A percentile compares a stretch with the other conserved stretches of the same genome.
Conservation (phyloP, 2,797 vertebrate genomes). For the Dipus sagitta region DNA sequence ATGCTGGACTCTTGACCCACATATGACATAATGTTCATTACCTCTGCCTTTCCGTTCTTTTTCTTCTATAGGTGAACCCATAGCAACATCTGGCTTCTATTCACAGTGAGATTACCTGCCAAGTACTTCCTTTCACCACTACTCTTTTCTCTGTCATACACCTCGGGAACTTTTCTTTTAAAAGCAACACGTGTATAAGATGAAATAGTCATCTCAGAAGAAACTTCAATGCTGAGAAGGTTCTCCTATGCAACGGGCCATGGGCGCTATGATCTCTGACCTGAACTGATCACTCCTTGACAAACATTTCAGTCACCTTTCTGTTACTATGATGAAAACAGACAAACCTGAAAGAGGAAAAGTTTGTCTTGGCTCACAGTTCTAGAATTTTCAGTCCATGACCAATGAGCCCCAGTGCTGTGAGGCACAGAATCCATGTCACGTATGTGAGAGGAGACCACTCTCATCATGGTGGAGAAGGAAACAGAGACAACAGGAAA, state of each 20-base stretch:
- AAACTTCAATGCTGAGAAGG: not conserved
- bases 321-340: not conserved
- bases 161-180: not conserved
- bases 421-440: too few relatives aligned
- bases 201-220: conserved; percentile 1
- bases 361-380: not conserved
- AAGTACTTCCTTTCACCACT: conserved; percentile 19
- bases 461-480: not conserved
- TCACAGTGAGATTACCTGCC: not conserved
- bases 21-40: not conserved
- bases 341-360: not conserved
- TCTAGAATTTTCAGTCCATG: not conserved
- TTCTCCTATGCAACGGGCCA: not conserved
- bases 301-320: not conserved
- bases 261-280: not conserved
- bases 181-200: not conserved
- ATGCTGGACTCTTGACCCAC: not conserved
- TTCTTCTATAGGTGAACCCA: not conserved
- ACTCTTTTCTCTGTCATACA: not conserved
- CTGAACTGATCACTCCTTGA: not conserved
- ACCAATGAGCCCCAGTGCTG: not conserved
- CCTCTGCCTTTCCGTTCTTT: not conserved
- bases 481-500: not conserved
- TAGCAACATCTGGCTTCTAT: not conserved
- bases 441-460: not conserved